These are phyloP conservation scores for Aurelia sp. DNA, from an alignment of 30 jellyfish, hydroid and myxozoan species.

Conservation along the genomic window DNA sequence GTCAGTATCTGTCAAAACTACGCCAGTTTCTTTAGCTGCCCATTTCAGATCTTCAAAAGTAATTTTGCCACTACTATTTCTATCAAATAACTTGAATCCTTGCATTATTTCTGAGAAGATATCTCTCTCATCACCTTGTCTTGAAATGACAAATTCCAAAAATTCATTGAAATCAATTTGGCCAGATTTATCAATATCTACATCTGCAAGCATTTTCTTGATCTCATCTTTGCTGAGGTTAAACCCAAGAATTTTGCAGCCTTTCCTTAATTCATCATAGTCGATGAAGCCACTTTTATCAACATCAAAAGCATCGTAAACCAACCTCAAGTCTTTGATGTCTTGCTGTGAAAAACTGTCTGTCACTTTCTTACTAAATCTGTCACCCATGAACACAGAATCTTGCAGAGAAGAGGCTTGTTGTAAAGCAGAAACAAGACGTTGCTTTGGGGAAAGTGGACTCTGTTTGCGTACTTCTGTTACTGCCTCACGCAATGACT, in stretches of 20 bases:
- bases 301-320: constrained; percentile 64
- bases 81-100: constrained; percentile 64
- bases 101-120: constrained; percentile 69
- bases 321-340: constrained; percentile 60
- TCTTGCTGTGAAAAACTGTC: constrained; percentile 67
- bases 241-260: constrained; percentile 65
- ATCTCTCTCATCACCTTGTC: constrained; percentile 79
- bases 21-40: constrained; percentile 71
- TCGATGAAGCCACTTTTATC: constrained; percentile 81
- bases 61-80: constrained; percentile 56
- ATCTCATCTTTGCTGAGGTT: constrained; percentile 39
- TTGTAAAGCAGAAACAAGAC: constrained; percentile 49
- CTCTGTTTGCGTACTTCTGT: constrained; percentile 26
- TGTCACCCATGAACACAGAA: constrained; percentile 34
- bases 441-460: constrained; percentile 55
- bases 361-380: constrained; percentile 58
- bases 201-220: constrained; percentile 52
- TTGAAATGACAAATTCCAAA: constrained; percentile 62
- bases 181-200: constrained; percentile 68
- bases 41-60: constrained; percentile 54
- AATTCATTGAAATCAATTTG: constrained; percentile 74
- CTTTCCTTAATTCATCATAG: constrained; percentile 57
- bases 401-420: constrained; percentile 49
- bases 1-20: constrained; percentile 42
- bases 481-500: constrained; percentile 49